These are phyloP conservation scores for Tyria jacobaeae DNA, from an alignment of 2,888 invertebrate genomes.

Conservation along the genomic window DNA sequence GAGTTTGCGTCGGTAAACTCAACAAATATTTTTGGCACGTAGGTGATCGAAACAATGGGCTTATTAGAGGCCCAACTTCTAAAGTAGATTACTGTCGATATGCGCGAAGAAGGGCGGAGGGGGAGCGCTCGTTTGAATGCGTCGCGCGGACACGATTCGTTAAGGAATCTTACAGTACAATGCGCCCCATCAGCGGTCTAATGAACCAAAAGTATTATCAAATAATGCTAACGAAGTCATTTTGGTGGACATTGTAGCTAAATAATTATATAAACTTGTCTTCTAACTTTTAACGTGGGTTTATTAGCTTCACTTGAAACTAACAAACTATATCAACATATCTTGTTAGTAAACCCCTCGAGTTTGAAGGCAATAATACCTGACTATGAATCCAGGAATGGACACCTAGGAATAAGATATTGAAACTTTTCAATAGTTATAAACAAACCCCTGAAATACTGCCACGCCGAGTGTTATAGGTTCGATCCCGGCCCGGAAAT, in stretches of 20 bases:
- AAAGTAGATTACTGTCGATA: constrained; percentile 25
- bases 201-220: constrained; percentile 26
- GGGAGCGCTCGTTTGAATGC: constrained; percentile 16
- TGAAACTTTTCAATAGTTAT: no score
- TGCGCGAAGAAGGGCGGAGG: not conserved
- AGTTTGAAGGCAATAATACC: no score
- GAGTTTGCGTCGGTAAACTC: not conserved
- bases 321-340: no score
- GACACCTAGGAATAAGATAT: no score
- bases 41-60: constrained; percentile 24
- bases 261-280: not conserved
- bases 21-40: constrained; percentile 6
- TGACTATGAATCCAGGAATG: no score
- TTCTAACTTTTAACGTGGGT: no score
- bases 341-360: no score
- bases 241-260: not conserved
- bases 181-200: constrained; percentile 15
- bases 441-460: no score
- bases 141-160: constrained; percentile 10
- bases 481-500: no score
- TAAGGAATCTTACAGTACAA: constrained; percentile 27
- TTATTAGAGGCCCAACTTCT: constrained; percentile 19
- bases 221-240: not conserved
- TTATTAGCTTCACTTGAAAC: no score
- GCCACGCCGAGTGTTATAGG: no score